These are phyloP conservation scores for Triplophysa dalaica DNA, from an alignment of 2,113 vertebrate genomes.

Conservation along the genomic window DNA sequence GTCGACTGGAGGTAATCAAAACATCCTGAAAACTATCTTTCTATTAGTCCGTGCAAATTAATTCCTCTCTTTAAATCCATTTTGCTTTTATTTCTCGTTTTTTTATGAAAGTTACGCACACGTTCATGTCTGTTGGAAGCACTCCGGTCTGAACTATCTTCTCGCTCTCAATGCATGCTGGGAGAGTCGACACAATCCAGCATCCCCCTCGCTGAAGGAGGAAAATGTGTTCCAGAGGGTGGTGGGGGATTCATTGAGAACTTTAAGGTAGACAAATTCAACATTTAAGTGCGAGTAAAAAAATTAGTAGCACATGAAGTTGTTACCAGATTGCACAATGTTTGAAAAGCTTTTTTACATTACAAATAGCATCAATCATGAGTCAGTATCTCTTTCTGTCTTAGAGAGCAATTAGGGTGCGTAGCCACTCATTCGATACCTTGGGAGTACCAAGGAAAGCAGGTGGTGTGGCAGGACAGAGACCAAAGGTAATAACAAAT, in stretches of 20 bases:
- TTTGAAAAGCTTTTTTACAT: neutral
- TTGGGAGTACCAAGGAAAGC: constrained; percentile 74
- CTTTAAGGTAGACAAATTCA: constrained; percentile 79
- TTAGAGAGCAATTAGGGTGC: constrained; percentile 85
- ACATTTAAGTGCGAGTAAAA: neutral
- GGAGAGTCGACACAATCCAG: constrained; percentile 66
- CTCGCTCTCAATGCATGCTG: constrained; percentile 83
- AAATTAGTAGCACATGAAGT: neutral
- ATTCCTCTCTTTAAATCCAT: too few relatives aligned
- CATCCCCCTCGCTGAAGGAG: constrained; percentile 59
- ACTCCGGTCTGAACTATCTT: constrained; percentile 80
- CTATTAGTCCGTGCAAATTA: too few relatives aligned
- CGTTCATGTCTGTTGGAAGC: constrained; percentile 84
- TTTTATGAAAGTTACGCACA: constrained; percentile 77
- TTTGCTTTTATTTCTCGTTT: neutral
- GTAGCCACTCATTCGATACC: constrained; percentile 87
- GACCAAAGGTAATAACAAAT: constrained; percentile 62
- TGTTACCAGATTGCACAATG: neutral
- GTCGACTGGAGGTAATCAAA: constrained; percentile 81
- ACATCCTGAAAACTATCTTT: neutral
- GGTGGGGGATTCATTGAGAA: constrained; percentile 89
- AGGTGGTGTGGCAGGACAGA: constrained; percentile 58
- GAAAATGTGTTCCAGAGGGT: constrained; percentile 73
- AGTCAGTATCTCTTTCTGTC: constrained; percentile 62
- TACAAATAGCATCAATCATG: neutral